Evolutionary conservation across 2,797 vertebrate species (phyloP), one percentile per base, ranked within the genome.

Genomic region (Liasis olivaceus): DNA sequence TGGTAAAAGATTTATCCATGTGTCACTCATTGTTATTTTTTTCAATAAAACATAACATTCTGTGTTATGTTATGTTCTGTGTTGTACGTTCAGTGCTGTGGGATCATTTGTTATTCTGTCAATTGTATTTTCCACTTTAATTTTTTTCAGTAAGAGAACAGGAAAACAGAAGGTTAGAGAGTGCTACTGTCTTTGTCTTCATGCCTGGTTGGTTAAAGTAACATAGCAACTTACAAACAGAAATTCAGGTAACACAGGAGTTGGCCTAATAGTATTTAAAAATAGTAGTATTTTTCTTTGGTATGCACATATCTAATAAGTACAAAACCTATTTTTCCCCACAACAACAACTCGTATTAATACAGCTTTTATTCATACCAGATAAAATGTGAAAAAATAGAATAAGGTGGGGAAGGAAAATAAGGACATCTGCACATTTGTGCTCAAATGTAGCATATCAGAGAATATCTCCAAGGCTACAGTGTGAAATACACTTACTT

Each of bases 41-140:
- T 72, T 87, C 91, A 95, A 92, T 62, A 93, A 96, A 94, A 22
- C 17, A 60, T 89, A 89, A 93, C 54, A 88, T 94, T 96, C 95
- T 88, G 36, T 91, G 58, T 88, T 94, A n/a, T n/a, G n/a, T n/a
- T n/a, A n/a, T n/a, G n/a, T n/a, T n/a, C n/a, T n/a, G n/a, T n/a
- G n/a, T 94, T 87, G 42, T 92, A 89, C 93, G 92, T 93, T 88
- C 62, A 91, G 93, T 94, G 95, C 87, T 93, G 0, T 93, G 28
- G 15, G 88, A 62, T 47, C 89, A 89, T 93, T 94, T 94, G 89
- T 95, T 95, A 89, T n/a, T 90, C 94, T 90, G 22, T 2, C 24
- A 87, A 89, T 95, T 94, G 8, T 66, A 63, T 96, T 91, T 95
- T 90, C 88, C 47, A 91, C 85, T 93, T 93, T 93, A 91, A 94